Conservation (phyloP, 2,113 vertebrate species). For the Cryptomyrus ogoouensis region DNA sequence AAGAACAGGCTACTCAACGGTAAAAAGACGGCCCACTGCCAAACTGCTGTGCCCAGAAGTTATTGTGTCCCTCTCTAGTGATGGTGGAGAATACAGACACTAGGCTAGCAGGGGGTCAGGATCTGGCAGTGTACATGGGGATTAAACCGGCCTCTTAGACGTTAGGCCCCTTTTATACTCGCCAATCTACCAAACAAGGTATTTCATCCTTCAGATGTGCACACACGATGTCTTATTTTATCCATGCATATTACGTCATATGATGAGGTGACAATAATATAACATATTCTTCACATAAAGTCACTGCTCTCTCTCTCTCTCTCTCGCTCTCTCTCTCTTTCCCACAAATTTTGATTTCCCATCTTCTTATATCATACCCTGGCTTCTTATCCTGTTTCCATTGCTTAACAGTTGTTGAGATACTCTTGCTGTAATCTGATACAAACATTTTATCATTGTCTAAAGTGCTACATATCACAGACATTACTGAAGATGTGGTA, state of each 20-base stretch:
- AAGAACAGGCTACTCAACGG: background rate
- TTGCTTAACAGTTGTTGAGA: background rate
- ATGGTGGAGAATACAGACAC: background rate
- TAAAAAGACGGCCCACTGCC: conserved; percentile 13
- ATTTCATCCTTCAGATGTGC: background rate
- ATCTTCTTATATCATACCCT: background rate
- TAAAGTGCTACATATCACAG: background rate
- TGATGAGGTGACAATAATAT: background rate
- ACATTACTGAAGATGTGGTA: background rate
- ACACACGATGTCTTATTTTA: background rate
- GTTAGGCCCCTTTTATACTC: background rate
- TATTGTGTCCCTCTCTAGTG: background rate
- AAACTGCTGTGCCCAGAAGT: conserved; percentile 13
- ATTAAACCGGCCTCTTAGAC: background rate
- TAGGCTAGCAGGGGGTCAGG: background rate
- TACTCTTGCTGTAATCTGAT: background rate
- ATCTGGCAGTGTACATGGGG: background rate
- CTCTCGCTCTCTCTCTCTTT: background rate
- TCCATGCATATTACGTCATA: background rate
- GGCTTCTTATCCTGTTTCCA: background rate
- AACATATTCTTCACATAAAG: background rate
- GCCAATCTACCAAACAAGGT: background rate
- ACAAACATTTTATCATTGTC: background rate
- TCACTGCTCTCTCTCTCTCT: background rate
- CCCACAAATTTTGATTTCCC: background rate